Evolutionary conservation across 2,113 vertebrate species (phyloP).

Genomic region (Petrocephalus zakoni): DNA sequence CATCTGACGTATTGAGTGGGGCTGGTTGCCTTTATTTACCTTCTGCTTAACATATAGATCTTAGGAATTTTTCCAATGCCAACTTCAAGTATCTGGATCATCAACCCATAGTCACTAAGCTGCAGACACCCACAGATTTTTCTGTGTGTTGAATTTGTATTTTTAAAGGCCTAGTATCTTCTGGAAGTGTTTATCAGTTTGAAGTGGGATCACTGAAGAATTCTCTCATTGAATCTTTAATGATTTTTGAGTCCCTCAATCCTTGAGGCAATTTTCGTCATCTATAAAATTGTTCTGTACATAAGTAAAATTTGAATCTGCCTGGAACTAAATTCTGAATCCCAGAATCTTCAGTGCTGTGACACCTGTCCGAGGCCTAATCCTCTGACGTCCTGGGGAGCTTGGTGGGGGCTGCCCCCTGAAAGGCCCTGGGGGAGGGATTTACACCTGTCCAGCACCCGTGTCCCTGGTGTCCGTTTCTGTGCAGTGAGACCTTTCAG

Average conservation of each 20-base stretch:
- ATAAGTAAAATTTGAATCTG: neutral
- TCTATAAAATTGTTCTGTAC: neutral
- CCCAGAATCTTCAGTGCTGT: constrained; percentile 31
- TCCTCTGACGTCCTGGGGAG: constrained; percentile 30
- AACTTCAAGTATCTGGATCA: neutral
- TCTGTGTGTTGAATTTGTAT: neutral
- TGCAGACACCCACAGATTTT: neutral
- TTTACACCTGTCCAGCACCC: constrained; percentile 45
- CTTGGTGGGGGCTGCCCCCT: constrained; percentile 33
- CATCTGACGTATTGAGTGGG: neutral
- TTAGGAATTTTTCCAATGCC: neutral
- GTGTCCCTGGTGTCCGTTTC: constrained; percentile 53
- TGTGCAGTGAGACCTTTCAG: constrained; percentile 62
- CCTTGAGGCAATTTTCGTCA: neutral
- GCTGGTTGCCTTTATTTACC: neutral
- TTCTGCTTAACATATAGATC: neutral
- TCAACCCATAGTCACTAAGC: neutral
- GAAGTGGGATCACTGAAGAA: neutral
- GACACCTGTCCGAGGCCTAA: constrained; percentile 32
- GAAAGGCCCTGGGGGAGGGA: constrained; percentile 39
- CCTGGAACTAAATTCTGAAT: neutral
- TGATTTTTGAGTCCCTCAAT: neutral
- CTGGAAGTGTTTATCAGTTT: neutral
- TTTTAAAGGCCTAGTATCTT: neutral
- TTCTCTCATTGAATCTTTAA: neutral